Conservation (phyloP, 2,113 vertebrate genomes). For the Glareola pratincola region DNA sequence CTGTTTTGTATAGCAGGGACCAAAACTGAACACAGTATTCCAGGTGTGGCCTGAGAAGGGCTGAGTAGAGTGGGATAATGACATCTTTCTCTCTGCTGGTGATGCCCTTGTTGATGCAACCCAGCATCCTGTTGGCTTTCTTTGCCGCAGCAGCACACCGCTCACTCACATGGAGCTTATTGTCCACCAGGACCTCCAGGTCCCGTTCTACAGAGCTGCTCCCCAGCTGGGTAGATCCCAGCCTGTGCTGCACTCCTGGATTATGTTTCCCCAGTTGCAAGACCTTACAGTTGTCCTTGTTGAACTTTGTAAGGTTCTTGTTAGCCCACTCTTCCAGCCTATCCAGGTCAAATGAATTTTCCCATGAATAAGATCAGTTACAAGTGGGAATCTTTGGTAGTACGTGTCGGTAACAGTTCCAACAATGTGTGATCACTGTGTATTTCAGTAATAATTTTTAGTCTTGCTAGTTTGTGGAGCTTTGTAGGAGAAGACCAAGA, state of each 20-base stretch:
- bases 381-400: background rate
- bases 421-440: background rate
- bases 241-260: background rate
- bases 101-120: background rate
- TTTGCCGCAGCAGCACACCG: background rate
- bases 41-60: background rate
- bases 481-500: background rate
- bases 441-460: background rate
- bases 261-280: background rate
- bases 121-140: background rate
- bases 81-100: background rate
- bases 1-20: background rate
- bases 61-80: background rate
- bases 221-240: background rate
- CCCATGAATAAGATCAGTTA: background rate
- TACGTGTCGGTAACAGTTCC: background rate
- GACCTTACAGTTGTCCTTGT: background rate
- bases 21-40: background rate
- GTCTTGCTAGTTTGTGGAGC: background rate
- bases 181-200: background rate
- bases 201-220: background rate
- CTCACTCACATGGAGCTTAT: background rate
- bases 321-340: background rate
- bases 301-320: background rate
- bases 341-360: background rate